Conservation (phyloP, 2,797 vertebrate genomes). For the Gastrophryne carolinensis region DNA sequence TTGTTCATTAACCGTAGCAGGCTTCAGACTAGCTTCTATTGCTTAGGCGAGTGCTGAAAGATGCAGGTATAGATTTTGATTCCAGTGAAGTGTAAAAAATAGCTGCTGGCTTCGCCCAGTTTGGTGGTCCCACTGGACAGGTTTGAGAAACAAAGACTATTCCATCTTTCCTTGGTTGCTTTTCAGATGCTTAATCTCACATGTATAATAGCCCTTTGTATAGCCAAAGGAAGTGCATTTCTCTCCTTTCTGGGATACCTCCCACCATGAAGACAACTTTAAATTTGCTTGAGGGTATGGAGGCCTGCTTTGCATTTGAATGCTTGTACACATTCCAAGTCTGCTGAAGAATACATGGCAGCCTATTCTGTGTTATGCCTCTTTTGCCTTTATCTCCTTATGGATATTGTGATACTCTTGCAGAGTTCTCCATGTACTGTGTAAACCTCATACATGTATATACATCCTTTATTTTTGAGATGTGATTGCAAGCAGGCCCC, state of each 20-base stretch:
- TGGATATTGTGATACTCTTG: too few relatives aligned
- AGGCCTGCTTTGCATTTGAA: background rate
- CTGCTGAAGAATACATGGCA: background rate
- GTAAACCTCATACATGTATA: too few relatives aligned
- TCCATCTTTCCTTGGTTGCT: background rate
- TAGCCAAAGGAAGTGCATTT: conserved; percentile 3
- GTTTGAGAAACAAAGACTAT: conserved; percentile 9
- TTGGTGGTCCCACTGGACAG: background rate
- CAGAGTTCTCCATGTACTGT: too few relatives aligned
- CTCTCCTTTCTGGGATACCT: background rate
- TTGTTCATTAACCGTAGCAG: background rate
- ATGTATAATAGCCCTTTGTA: conserved; percentile 15
- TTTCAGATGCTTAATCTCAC: background rate
- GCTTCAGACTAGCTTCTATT: background rate
- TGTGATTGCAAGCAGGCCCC: too few relatives aligned
- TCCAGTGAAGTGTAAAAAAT: background rate
- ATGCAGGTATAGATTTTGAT: background rate
- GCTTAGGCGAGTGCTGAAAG: background rate
- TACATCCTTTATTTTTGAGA: too few relatives aligned
- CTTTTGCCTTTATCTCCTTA: too few relatives aligned
- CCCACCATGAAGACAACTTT: conserved; percentile 21
- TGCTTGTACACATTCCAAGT: conserved; percentile 5
- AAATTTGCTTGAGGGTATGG: background rate
- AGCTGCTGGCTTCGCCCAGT: background rate
- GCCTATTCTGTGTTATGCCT: too few relatives aligned